phyloP scores from a whole-genome alignment of 2,797 vertebrate species.

The Crenuchus spilurus region DNA sequence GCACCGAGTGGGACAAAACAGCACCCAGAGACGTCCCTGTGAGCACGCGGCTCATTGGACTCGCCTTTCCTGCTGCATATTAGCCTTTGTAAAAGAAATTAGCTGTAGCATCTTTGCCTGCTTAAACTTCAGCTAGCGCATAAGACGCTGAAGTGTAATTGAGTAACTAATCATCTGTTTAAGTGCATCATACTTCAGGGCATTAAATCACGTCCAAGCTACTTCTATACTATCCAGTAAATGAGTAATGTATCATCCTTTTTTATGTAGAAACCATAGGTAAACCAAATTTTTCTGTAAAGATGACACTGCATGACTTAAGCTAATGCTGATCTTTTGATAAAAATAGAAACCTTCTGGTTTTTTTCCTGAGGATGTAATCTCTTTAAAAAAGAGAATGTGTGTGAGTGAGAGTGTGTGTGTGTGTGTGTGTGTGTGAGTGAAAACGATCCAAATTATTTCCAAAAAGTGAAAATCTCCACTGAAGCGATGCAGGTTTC shows the following conservation, averaged over 20 bases:
- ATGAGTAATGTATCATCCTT: not conserved
- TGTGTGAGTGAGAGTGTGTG: not conserved
- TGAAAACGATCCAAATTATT: too few species aligned
- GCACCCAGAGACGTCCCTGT: too few species aligned
- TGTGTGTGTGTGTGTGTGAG: not conserved
- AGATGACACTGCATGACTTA: conserved; percentile 75
- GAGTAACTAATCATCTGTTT: not conserved
- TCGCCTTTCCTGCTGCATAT: conserved; percentile 3
- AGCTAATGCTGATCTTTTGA: conserved; percentile 67
- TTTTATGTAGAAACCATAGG: conserved; percentile 49
- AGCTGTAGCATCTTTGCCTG: conserved; percentile 44
- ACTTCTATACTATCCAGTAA: not conserved
- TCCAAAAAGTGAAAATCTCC: not conserved
- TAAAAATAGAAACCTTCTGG: not conserved
- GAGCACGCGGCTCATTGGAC: not conserved
- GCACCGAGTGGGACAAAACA: not conserved
- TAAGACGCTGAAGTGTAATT: not conserved
- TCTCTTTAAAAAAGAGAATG: not conserved
- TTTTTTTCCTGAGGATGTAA: not conserved
- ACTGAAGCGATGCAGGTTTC: conserved; percentile 1
- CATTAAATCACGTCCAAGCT: not conserved
- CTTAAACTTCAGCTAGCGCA: conserved; percentile 19
- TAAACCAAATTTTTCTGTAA: conserved; percentile 71
- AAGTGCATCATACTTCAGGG: not conserved
- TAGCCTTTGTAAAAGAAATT: conserved; percentile 18